Percentiles rank a stretch among this genome's conserved stretches.
Conservation (phyloP, 1,140 invertebrate species). For the Venturia canescens region DNA sequence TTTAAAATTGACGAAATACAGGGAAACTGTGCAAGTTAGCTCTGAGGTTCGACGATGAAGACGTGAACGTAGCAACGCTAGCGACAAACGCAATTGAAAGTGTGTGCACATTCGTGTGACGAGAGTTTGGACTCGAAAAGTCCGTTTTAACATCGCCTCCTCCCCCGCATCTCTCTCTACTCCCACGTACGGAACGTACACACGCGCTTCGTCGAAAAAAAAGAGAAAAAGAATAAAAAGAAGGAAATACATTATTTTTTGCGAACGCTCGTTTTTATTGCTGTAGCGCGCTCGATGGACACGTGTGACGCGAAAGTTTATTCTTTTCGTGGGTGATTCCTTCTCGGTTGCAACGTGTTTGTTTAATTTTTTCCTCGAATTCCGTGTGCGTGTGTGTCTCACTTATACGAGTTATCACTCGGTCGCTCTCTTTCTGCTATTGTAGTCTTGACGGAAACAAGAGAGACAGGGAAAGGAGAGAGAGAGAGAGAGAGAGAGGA, state of each 20-base stretch:
- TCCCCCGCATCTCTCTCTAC: too few species aligned
- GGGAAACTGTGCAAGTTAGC: too few species aligned
- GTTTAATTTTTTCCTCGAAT: not conserved
- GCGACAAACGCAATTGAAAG: constrained; percentile 9
- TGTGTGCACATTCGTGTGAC: not conserved
- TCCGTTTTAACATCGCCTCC: too few species aligned
- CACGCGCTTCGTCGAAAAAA: not conserved
- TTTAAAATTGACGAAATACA: too few species aligned
- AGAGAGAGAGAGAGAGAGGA: not conserved
- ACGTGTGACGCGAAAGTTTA: constrained; percentile 1
- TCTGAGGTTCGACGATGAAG: not conserved
- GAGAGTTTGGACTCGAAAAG: not conserved
- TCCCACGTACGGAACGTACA: too few species aligned
- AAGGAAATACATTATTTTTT: not conserved
- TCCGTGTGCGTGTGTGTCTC: not conserved
- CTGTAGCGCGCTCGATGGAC: not conserved
- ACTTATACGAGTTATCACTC: not conserved
- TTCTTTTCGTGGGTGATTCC: too few species aligned
- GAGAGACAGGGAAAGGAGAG: not conserved
- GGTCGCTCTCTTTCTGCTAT: not conserved
- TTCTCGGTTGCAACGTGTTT: not conserved
- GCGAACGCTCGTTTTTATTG: not conserved
- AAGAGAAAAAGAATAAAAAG: not conserved
- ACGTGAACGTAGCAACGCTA: not conserved
- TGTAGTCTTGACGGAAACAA: not conserved